Conservation (phyloP, 2,113 vertebrate species). For the Suricata suricatta region DNA sequence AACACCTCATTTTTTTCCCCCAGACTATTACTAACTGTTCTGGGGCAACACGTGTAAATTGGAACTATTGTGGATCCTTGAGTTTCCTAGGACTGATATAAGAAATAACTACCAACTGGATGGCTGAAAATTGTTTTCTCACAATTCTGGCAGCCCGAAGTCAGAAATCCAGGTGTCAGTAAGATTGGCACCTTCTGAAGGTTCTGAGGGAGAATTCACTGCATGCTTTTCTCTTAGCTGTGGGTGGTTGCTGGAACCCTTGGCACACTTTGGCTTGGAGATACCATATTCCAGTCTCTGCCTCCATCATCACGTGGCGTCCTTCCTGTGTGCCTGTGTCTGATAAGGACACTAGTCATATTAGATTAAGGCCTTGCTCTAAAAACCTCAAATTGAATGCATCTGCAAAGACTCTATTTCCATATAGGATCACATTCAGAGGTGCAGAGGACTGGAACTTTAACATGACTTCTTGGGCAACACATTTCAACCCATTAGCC, state of each 20-base stretch:
- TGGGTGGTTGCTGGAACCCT: neutral
- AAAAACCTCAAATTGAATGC: neutral
- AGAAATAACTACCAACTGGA: neutral
- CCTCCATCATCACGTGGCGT: neutral
- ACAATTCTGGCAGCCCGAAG: neutral
- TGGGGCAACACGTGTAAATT: neutral
- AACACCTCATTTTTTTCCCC: neutral
- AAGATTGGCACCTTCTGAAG: neutral
- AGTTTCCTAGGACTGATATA: neutral
- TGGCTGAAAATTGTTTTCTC: neutral
- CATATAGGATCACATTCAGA: neutral
- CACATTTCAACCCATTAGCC: neutral
- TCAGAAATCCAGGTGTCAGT: neutral
- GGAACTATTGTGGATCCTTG: neutral
- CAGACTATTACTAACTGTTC: neutral
- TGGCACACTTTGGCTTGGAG: neutral
- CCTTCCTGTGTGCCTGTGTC: neutral
- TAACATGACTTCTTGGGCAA: neutral
- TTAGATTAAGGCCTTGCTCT: neutral
- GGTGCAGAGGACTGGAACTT: neutral
- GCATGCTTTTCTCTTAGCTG: neutral
- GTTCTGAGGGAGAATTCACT: neutral
- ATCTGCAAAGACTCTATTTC: neutral
- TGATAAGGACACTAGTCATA: neutral
- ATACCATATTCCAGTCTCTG: neutral